These are phyloP conservation scores for Paramuricea clavata DNA, from an alignment of 92 coral and sea anemone genomes.

Conservation along the genomic window DNA sequence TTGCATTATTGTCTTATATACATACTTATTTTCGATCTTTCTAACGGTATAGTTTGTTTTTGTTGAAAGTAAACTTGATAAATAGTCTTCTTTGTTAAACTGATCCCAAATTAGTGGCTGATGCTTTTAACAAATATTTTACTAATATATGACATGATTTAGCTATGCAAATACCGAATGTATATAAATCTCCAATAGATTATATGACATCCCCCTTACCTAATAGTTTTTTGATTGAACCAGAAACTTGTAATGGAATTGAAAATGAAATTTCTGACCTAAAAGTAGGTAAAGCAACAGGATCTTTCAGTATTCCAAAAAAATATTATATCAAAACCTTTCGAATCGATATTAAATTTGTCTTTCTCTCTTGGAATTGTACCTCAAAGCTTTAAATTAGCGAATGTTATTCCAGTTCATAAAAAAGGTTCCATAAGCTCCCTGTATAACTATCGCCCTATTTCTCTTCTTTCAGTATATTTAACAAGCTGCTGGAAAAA, in stretches of 20 bases:
- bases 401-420: conserved; percentile 33
- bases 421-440: conserved; percentile 23
- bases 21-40: no score
- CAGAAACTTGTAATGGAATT: no score
- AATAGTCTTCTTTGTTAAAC: no score
- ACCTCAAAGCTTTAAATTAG: conserved; percentile 31
- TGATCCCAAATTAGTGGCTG: conserved; percentile 10
- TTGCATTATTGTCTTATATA: no score
- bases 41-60: no score
- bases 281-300: conserved; percentile 12
- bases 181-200: conserved; percentile 14
- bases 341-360: not conserved
- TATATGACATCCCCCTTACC: conserved; percentile 21
- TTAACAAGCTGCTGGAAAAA: no score
- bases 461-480: conserved; percentile 19
- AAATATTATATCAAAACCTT: conserved; percentile 5
- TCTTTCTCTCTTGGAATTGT: conserved; percentile 29
- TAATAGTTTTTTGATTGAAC: conserved; percentile 18
- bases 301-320: conserved; percentile 9
- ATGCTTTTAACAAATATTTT: conserved; percentile 10
- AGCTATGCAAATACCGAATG: not conserved
- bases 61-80: no score
- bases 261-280: conserved; percentile 7
- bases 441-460: conserved; percentile 48
- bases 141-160: not conserved